Percentiles rank a stretch among this genome's conserved stretches.
phyloP scores from a whole-genome alignment of 2,113 vertebrate genomes.

The Melanotaenia duboulayi region DNA sequence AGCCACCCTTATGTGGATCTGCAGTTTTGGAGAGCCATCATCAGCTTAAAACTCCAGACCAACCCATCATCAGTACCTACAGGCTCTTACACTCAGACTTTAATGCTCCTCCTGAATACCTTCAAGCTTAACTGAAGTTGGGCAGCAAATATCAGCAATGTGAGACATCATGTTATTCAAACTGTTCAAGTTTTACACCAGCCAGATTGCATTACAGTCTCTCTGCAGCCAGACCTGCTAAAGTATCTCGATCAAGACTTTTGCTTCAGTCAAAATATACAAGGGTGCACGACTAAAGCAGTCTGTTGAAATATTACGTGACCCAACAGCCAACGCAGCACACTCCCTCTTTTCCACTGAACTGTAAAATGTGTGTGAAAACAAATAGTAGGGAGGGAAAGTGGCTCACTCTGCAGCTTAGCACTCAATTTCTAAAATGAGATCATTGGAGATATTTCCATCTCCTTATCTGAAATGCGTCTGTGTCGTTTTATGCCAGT shows the following conservation, averaged over 20 bases:
- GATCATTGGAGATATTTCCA: slow-evolving; percentile 63
- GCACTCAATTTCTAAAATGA: slow-evolving; percentile 58
- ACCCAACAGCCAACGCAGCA: background rate
- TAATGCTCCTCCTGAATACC: too few species aligned
- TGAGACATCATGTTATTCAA: too few species aligned
- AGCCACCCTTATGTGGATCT: background rate
- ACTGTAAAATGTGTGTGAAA: slow-evolving; percentile 22
- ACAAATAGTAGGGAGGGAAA: slow-evolving; percentile 21
- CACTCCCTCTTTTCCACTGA: slow-evolving; percentile 10
- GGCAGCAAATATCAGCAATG: too few species aligned
- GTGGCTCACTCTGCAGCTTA: slow-evolving; percentile 21
- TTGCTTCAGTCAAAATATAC: background rate
- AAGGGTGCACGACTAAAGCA: background rate
- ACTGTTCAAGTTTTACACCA: too few species aligned
- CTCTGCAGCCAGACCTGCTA: background rate
- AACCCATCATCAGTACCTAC: background rate
- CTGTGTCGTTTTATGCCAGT: slow-evolving; percentile 28
- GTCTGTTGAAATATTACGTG: background rate
- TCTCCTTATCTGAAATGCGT: slow-evolving; percentile 55
- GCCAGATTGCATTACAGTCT: background rate
- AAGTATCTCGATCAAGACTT: background rate
- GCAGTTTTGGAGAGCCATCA: too few species aligned
- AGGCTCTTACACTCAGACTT: too few species aligned
- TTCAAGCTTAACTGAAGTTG: too few species aligned
- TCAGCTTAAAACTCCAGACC: background rate